A percentile compares a stretch with the other conserved stretches of the same genome.
Conservation (phyloP, 1,140 invertebrate species). For the Maniola jurtina region DNA sequence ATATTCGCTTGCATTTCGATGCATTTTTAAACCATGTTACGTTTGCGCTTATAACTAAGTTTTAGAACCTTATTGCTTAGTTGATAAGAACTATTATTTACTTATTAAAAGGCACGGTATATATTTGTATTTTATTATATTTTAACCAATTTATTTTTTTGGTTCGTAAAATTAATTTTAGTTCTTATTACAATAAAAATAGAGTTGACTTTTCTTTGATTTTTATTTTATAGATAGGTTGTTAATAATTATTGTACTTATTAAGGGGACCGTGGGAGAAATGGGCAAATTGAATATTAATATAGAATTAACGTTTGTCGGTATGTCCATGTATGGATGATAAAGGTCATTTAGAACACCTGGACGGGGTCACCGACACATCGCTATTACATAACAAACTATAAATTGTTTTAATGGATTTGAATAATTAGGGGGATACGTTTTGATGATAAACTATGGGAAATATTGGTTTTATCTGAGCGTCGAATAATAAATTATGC, state of each 20-base stretch:
- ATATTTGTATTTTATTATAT: not conserved
- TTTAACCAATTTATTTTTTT: not conserved
- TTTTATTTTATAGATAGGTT: not conserved
- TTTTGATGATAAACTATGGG: conserved; percentile 12
- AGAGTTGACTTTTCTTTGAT: not conserved
- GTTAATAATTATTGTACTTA: conserved; percentile 12
- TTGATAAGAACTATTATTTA: not conserved
- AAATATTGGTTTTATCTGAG: conserved; percentile 3
- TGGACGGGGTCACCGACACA: conserved; percentile 44
- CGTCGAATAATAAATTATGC: not conserved
- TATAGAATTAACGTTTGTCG: conserved; percentile 46
- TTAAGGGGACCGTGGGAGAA: conserved; percentile 64
- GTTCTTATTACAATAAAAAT: not conserved
- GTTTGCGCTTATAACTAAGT: not conserved
- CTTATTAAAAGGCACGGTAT: not conserved
- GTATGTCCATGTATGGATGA: conserved; percentile 39
- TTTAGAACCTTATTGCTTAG: not conserved
- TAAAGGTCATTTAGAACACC: conserved; percentile 57
- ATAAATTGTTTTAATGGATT: conserved; percentile 11
- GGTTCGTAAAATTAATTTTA: not conserved
- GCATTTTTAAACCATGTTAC: conserved; percentile 32
- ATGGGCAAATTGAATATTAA: conserved; percentile 69
- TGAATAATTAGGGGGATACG: not conserved
- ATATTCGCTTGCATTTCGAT: conserved; percentile 9
- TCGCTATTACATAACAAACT: conserved; percentile 19